Percentiles rank a stretch among this genome's conserved stretches.
Evolutionary conservation across 2,113 vertebrate species (phyloP).

Genomic region (Vireo altiloquus): DNA sequence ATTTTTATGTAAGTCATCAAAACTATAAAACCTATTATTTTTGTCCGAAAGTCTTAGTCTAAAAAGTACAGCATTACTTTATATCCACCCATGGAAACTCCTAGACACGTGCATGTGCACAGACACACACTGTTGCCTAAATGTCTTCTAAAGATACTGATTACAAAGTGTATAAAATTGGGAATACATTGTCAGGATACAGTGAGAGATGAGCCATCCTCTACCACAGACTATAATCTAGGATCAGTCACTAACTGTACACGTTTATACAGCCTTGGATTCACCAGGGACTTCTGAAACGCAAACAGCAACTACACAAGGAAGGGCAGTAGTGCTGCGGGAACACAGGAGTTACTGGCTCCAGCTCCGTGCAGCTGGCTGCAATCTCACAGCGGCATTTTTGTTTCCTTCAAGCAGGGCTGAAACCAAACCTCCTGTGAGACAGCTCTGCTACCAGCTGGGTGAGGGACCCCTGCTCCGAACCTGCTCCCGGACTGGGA

Average conservation of each 20-base stretch:
- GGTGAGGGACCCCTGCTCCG: neutral
- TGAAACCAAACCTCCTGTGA: neutral
- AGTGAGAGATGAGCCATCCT: slow-evolving; percentile 56
- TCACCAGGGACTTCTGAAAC: slow-evolving; percentile 21
- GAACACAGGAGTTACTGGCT: neutral
- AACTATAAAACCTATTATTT: slow-evolving; percentile 8
- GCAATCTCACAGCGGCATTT: neutral
- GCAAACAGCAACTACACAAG: slow-evolving; percentile 26
- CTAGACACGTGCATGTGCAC: slow-evolving; percentile 19
- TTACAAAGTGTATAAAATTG: slow-evolving; percentile 69
- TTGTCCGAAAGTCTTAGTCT: slow-evolving; percentile 34
- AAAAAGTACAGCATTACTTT: slow-evolving; percentile 52
- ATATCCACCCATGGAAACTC: slow-evolving; percentile 13
- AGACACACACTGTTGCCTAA: slow-evolving; percentile 55
- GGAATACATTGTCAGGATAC: slow-evolving; percentile 49
- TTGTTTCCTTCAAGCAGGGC: neutral
- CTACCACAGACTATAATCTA: slow-evolving; percentile 65
- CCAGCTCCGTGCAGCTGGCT: neutral
- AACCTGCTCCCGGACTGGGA: neutral
- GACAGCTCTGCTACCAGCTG: neutral
- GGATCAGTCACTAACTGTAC: slow-evolving; percentile 60
- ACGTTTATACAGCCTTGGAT: slow-evolving; percentile 44
- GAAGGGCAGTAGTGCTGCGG: neutral
- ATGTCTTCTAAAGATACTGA: slow-evolving; percentile 68
- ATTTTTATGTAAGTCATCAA: slow-evolving; percentile 33